Base-by-base conservation (phyloP, 2,797 vertebrate genomes). In the Triplophysa yarkandensis region DNA sequence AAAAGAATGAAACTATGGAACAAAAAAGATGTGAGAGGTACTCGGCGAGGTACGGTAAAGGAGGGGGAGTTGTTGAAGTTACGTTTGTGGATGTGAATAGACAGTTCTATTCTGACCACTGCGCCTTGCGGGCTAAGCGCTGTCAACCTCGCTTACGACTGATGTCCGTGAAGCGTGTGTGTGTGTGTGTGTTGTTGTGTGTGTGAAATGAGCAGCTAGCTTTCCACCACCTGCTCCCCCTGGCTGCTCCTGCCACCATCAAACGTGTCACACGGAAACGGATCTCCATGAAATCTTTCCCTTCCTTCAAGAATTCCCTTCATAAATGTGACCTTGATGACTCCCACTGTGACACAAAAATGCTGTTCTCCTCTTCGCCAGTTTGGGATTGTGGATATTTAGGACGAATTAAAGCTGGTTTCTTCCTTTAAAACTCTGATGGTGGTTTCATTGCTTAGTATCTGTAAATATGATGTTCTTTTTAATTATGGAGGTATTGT, bases 1-100 rank as follows among this genome's bases (percentile, higher is more conserved):
- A 69, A 48, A 73, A 52, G 85, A 79, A 74, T 46, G 44, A 46
- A 39, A 46, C 44, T 44, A n/a, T 44, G 43, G 2, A 4, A 79
- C 79, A 19, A 57, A 27, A 64, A 27, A 17, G 32, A 41, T 71
- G 43, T 50, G 30, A 41, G 27, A 28, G 23, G 30, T 28, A 23
- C 54, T 64, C 16, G 30, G 44, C 25, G 28, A 23, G 14, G 44
- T n/a, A 27, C 5, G 28, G 17, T 7, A 4, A 36, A 68, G 13
- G 21, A 25, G 61, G 39, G 36, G 50, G 41, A n/a, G 44, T 27
- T 46, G 63, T 43, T 78, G 69, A 71, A 76, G 87, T 85, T 87
- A 86, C 88, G 87, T 89, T 89, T 90, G 87, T 89, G 90, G 89
- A 91, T 90, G 80, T 80, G 85, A 89, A 90, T 90, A 89, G 90